Evolutionary conservation across 2,888 invertebrate genomes (phyloP).

Genomic region (Poecilobothrus nobilitatus): DNA sequence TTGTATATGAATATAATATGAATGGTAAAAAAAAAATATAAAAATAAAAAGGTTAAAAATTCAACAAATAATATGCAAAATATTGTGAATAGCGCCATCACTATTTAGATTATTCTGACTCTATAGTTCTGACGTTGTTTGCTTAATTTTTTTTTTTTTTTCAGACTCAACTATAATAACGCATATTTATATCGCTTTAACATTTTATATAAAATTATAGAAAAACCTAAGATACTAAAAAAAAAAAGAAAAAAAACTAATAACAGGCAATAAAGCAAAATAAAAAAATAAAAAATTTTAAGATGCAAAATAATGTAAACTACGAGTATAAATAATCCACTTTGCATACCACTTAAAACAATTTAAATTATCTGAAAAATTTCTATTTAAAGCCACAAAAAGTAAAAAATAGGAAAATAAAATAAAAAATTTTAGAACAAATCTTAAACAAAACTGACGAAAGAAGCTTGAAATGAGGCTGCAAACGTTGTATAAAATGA

Average conservation of each 20-base stretch:
- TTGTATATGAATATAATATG: too few relatives aligned
- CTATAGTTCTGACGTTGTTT: neutral
- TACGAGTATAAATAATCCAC: constrained; percentile 19
- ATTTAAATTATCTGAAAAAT: constrained; percentile 22
- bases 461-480: neutral
- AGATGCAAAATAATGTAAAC: constrained; percentile 1
- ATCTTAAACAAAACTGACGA: neutral
- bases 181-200: neutral
- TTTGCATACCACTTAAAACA: constrained; percentile 24
- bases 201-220: neutral
- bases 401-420: neutral
- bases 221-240: neutral
- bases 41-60: too few relatives aligned
- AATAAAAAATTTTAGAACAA: neutral
- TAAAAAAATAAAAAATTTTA: neutral
- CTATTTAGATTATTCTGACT: neutral
- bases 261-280: neutral
- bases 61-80: neutral
- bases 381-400: neutral
- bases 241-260: neutral
- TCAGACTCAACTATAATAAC: neutral
- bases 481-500: too few relatives aligned
- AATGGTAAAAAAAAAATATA: too few relatives aligned
- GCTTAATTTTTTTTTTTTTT: neutral
- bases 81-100: constrained; percentile 3